Evolutionary conservation across 2,113 vertebrate genomes (phyloP), one percentile per base, ranked within the genome.

Genomic region (Centropristis striata): DNA sequence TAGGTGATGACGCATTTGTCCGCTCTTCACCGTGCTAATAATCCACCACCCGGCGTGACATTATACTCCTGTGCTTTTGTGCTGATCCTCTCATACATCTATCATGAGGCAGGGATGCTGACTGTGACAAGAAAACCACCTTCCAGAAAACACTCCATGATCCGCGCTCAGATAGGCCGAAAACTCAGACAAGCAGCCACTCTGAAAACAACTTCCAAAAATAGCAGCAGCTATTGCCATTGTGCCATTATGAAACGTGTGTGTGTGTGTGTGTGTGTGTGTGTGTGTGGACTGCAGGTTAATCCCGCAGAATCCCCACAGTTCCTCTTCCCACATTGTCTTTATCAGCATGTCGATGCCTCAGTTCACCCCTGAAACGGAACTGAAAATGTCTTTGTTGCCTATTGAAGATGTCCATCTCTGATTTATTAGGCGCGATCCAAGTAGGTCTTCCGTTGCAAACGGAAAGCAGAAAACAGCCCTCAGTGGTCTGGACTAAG

Each of bases 121-220:
- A 85, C 74, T 75, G 72, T 73, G 86, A 83, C 80, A 68, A 70
- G 55, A 58, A 54, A 71, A 41, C 71, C 78, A 71, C 76, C 85
- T 81, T 81, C 67, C 46, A 85, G 74, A 90, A 85, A 89, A 65
- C 21, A 21, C 71, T 68, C 71, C 44, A 79, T 88, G 90, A 86
- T 86, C 71, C 65, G 42, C 13, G 37, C 80, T 89, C 54, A 67
- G 74, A 86, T 76, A 71, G 78, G 84, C 85, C 20, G 81, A 8
- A 79, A 68, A 76, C 80, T 77, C 63, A 15, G 44, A 44, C 42
- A 55, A 51, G 53, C 75, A 47, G 41, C 77, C 72, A 41, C 75
- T 80, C 78, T 74, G 76, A 80, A 86, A 78, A 78, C 84, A 80
- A 65, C 37, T 15, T 87, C 90, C 82, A 84, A 85, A 91, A 91